These are phyloP conservation scores for Linyphia triangularis DNA, from an alignment of 2,888 invertebrate species.

Conservation along the genomic window DNA sequence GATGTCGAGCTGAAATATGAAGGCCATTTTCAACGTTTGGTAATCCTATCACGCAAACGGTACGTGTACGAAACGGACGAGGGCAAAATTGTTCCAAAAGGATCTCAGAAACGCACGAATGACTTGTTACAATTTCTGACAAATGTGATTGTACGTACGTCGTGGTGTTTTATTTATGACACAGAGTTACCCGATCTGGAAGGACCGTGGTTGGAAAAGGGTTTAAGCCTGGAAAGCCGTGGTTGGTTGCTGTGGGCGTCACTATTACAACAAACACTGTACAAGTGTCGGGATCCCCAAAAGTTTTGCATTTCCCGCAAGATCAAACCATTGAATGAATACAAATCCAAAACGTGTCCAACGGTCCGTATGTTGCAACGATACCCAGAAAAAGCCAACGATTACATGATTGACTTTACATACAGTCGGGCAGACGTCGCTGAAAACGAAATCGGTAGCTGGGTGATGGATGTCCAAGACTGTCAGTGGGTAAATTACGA, in stretches of 20 bases:
- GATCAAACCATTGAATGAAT: constrained; percentile 14
- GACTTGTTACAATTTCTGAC: constrained; percentile 15
- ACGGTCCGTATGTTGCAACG: constrained; percentile 6
- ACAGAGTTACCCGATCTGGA: background rate
- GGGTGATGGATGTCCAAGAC: constrained; percentile 23
- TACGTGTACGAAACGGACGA: constrained; percentile 17
- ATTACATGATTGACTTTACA: constrained; percentile 1
- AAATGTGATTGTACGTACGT: background rate
- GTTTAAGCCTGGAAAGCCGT: background rate
- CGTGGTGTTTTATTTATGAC: constrained; percentile 8
- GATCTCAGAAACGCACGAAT: constrained; percentile 28
- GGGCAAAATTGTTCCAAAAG: constrained; percentile 11
- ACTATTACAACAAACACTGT: background rate
- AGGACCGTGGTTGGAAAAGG: background rate
- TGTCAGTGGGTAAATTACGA: constrained; percentile 29
- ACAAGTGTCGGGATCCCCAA: constrained; percentile 30
- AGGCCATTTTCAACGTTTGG: background rate
- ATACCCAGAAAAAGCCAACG: constrained; percentile 14
- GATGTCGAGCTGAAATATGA: constrained; percentile 43
- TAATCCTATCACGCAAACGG: constrained; percentile 23
- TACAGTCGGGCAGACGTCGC: constrained; percentile 29
- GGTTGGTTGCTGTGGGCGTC: constrained; percentile 22
- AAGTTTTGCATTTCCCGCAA: constrained; percentile 37
- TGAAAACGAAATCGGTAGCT: background rate
- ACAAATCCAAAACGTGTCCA: constrained; percentile 26